Evolutionary conservation across 2,888 invertebrate species (phyloP).

Genomic region (Alcis repandata): DNA sequence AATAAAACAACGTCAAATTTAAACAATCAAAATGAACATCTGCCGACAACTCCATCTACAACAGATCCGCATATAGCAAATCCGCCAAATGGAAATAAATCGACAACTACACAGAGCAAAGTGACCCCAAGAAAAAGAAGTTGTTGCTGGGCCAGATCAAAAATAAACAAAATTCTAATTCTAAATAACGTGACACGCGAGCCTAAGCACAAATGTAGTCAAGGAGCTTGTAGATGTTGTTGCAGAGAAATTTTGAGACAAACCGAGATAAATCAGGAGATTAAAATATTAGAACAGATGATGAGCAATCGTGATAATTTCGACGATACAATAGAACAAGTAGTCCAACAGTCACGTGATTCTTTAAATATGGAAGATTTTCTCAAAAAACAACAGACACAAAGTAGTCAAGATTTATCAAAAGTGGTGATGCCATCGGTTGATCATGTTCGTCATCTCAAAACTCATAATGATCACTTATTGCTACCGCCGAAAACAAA

Average conservation of each 20-base stretch:
- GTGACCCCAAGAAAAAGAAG: neutral
- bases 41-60: neutral
- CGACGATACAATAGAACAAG: slow-evolving; percentile 32
- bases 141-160: slow-evolving; percentile 30
- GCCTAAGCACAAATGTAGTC: slow-evolving; percentile 17
- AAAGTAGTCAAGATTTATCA: neutral
- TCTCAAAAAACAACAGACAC: neutral
- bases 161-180: slow-evolving; percentile 9
- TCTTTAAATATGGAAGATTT: neutral
- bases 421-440: neutral
- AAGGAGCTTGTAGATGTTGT: slow-evolving; percentile 22
- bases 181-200: neutral
- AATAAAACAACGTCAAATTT: neutral
- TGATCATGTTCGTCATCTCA: slow-evolving; percentile 1
- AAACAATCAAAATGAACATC: neutral
- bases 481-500: neutral
- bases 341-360: slow-evolving; percentile 24
- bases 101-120: neutral
- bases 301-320: slow-evolving; percentile 10
- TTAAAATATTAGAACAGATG: slow-evolving; percentile 14
- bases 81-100: neutral
- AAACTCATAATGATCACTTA: neutral
- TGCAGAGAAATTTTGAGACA: slow-evolving; percentile 19
- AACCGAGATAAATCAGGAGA: slow-evolving; percentile 1
- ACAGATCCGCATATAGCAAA: neutral